Base-by-base conservation (phyloP, 2,113 vertebrate genomes). In the Triplophysa tibetana region DNA sequence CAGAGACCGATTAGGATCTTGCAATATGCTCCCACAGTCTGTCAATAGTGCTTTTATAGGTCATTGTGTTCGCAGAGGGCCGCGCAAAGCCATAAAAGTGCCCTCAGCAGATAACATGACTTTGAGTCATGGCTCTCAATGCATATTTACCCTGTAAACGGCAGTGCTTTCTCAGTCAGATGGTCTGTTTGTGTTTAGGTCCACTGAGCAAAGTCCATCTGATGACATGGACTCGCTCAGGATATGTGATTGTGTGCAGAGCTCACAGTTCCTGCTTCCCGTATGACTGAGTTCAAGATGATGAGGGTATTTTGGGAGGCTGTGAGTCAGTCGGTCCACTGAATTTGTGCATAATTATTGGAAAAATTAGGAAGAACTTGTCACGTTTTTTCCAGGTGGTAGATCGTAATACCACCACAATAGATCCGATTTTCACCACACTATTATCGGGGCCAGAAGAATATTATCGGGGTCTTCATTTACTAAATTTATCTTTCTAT, bases 131-230 rank as follows among this genome's bases (percentile, higher is more conserved):
- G 26, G 38, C 45, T 82, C 38, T 29, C 9, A 58, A 68, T 80
- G 69, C 26, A 26, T 84, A 76, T 88, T 88, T 84, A 70, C 85
- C 45, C 45, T 80, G 70, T 67, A 41, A 63, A 81, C 79, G 75
- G 69, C 82, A 56, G 17, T 26, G 33, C 63, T 70, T 77, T 79
- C 56, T 65, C 76, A 23, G 70, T 43, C 45, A 63, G 73, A 80
- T 78, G 11, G 45, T 65, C 60, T 85, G 80, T 88, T 88, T 86
- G 85, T 80, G 78, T 84, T 86, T 73, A 74, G 87, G 75, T 85
- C 78, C 75, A 72, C 72, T 81, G 82, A 84, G 62, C 84, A 86
- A 86, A 86, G 87, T 86, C 77, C 87, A 86, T 23, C 75, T 73
- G 80, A 84, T 84, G 81, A 83, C 83, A 82, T 80, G 67, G 60